Evolutionary conservation across 2,888 invertebrate genomes (phyloP).

Genomic region (Diadegma fenestrale): DNA sequence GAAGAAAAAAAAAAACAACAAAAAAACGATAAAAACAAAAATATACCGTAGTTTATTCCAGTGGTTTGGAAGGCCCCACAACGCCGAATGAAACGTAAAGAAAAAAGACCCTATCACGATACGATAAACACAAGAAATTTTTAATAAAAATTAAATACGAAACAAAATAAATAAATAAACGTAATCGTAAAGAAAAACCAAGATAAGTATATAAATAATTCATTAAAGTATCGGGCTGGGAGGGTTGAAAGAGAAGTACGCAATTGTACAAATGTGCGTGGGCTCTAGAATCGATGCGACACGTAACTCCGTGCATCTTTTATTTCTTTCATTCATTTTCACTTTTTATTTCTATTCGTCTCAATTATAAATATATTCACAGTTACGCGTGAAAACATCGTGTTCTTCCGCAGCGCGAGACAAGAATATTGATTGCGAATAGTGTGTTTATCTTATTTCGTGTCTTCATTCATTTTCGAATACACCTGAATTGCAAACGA

Average conservation of each 20-base stretch:
- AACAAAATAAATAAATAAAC: conserved; percentile 30
- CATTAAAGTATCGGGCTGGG: conserved; percentile 36
- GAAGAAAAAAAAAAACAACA: conserved; percentile 73
- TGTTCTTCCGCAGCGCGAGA: conserved; percentile 18
- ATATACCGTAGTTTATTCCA: conserved; percentile 80
- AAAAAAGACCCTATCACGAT: conserved; percentile 44
- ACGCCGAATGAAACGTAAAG: conserved; percentile 66
- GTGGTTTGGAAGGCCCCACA: conserved; percentile 77
- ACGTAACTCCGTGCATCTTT: conserved; percentile 22
- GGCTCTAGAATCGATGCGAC: conserved; percentile 17
- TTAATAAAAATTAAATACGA: conserved; percentile 52
- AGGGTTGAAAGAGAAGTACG: conserved; percentile 15
- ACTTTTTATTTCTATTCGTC: conserved; percentile 1
- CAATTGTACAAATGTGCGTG: conserved; percentile 21
- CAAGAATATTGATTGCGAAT: conserved; percentile 21
- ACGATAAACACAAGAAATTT: conserved; percentile 37
- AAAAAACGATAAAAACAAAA: conserved; percentile 74
- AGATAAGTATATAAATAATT: conserved; percentile 47
- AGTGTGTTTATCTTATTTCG: conserved; percentile 17
- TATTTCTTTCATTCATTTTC: conserved; percentile 10
- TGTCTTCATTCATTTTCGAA: neutral
- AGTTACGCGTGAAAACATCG: conserved; percentile 31
- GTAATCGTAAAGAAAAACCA: conserved; percentile 16
- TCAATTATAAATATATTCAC: conserved; percentile 12
- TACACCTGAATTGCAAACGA: neutral